Evolutionary conservation across 1,140 invertebrate genomes (phyloP).

Genomic region (Rhynchophorus ferrugineus): DNA sequence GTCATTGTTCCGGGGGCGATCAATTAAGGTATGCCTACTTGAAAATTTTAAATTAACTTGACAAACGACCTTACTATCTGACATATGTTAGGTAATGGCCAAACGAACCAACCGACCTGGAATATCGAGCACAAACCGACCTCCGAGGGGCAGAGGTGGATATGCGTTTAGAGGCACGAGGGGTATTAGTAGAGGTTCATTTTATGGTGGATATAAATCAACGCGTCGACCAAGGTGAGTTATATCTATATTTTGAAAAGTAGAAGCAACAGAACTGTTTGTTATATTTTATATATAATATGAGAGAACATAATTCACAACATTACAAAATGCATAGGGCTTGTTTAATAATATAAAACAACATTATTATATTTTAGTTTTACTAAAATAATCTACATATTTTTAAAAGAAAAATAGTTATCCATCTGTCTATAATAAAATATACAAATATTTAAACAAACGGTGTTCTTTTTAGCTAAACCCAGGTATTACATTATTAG

Average conservation of each 20-base stretch:
- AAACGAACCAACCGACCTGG: slow-evolving; percentile 98
- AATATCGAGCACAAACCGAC: slow-evolving; percentile 88
- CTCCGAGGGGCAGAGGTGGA: slow-evolving; percentile 62
- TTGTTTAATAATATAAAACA: no score
- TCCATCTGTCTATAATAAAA: no score
- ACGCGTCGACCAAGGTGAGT: slow-evolving; percentile 59
- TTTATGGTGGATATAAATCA: slow-evolving; percentile 59
- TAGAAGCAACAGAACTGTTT: slow-evolving; percentile 21
- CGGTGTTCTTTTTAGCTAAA: no score
- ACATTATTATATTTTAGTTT: no score
- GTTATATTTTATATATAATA: no score
- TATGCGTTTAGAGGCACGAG: slow-evolving; percentile 58
- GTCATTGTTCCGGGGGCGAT: slow-evolving; percentile 93
- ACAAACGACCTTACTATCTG: no score
- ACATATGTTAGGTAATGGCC: slow-evolving; percentile 82
- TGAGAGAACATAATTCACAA: no score
- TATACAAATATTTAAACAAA: no score
- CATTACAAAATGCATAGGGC: no score
- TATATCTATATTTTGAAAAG: slow-evolving; percentile 7
- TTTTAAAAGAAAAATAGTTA: no score
- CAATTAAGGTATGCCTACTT: slow-evolving; percentile 74
- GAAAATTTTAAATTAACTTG: slow-evolving; percentile 4
- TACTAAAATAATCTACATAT: slow-evolving; percentile 15
- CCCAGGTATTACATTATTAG: no score
- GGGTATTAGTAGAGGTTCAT: slow-evolving; percentile 53